Evolutionary conservation across 2,888 invertebrate genomes (phyloP), one percentile per base, ranked within the genome.

Genomic region (Athripsodes cinereus): DNA sequence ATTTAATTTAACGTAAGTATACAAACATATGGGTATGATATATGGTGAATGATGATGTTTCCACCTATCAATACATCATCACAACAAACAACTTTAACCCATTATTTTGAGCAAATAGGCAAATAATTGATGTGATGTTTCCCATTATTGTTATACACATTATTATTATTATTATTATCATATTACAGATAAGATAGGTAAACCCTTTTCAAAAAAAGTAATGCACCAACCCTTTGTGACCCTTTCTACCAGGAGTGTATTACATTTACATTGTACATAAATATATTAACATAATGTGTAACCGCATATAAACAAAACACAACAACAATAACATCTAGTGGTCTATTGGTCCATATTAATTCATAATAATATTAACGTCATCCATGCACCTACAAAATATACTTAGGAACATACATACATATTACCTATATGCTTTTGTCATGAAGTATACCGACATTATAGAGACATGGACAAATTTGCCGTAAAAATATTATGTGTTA

Each of bases 71-170:
- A n/a, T n/a, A n/a, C 11, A 31, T 31, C 8, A 11, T 31, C 6
- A 40, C 40, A 40, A 40, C 40, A 40, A 40, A 40, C 40, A 40
- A 48, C 31, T 35, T 52, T 53, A 48, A 46, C 22, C 57, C 53
- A 53, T 58, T 53, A 53, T 31, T 40, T 31, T 53, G 21, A 46
- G n/a, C 61, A 58, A 53, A 58, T 53, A 53, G 51, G 58, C 61
- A 55, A 50, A 58, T 58, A 61, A 61, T 60, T 60, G 58, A 53
- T 49, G 53, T 61, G 58, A 53, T 58, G 58, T 58, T 61, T 53
- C 50, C 55, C 26, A 52, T 31, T 21, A 26, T 19, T 20, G 11
- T 20, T 18, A 20, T 11, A 47, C 21, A 47, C 46, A 46, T 16
- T 11, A 46, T n/a, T n/a, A n/a, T n/a, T n/a, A n/a, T n/a, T n/a